Conservation (phyloP, 2,888 invertebrate genomes). For the Teleogryllus oceanicus region DNA sequence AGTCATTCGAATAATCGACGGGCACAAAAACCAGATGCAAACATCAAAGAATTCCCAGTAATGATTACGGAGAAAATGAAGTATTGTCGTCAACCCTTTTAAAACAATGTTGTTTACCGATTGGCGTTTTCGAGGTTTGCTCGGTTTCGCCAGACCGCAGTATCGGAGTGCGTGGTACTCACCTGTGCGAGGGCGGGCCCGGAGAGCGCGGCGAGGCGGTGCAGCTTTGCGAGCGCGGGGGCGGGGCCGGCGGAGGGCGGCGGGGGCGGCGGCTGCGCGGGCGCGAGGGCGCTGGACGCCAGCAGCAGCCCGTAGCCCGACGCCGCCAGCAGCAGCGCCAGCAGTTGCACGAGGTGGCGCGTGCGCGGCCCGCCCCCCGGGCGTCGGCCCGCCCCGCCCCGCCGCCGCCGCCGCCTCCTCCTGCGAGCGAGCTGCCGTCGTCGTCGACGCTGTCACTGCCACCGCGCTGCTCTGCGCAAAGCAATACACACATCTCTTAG, state of each 20-base stretch:
- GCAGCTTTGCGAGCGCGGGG: neutral
- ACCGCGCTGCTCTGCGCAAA: neutral
- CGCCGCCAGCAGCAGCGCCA: neutral
- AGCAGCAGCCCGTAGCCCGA: neutral
- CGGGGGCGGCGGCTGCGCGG: neutral
- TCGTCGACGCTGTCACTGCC: neutral
- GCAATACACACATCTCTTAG: too few species aligned
- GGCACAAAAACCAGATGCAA: too few species aligned
- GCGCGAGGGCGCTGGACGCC: neutral
- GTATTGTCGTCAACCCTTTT: too few species aligned
- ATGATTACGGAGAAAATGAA: too few species aligned
- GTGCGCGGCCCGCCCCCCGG: neutral
- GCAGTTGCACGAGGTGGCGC: neutral
- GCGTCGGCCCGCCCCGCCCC: neutral
- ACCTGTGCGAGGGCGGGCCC: neutral
- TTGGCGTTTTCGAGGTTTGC: too few species aligned
- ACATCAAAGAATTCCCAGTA: too few species aligned
- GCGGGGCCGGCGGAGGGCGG: neutral
- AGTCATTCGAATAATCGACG: too few species aligned
- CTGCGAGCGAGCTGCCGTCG: neutral
- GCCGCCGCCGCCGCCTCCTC: neutral
- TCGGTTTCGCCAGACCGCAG: too few species aligned
- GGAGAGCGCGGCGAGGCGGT: neutral
- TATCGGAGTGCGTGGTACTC: neutral
- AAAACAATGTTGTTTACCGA: too few species aligned